Evolutionary conservation across 2,888 invertebrate species (phyloP).

Genomic region (Pachymerium ferrugineum): DNA sequence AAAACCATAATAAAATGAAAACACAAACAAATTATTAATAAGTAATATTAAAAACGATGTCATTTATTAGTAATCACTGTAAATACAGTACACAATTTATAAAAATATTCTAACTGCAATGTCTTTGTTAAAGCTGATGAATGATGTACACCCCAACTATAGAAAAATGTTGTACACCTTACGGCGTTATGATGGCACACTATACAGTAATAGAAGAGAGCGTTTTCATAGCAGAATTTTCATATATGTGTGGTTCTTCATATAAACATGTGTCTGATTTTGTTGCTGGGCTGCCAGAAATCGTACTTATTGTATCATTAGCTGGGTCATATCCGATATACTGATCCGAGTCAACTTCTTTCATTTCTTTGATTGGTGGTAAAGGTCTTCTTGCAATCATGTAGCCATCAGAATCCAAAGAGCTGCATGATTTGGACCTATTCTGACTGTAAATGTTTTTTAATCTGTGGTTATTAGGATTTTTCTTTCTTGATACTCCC

Average conservation of each 20-base stretch:
- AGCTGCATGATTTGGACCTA: background rate
- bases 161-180: background rate
- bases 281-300: background rate
- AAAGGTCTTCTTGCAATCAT: background rate
- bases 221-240: background rate
- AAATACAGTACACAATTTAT: too few species aligned
- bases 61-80: too few species aligned
- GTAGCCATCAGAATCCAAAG: background rate
- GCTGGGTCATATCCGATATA: slow-evolving; percentile 2
- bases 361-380: background rate
- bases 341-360: background rate
- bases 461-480: background rate
- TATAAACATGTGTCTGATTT: background rate
- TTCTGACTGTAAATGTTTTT: background rate
- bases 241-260: background rate
- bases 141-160: background rate
- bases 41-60: too few species aligned
- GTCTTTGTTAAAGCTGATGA: too few species aligned
- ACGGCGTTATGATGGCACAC: background rate
- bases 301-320: too few species aligned
- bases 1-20: too few species aligned
- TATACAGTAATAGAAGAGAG: background rate
- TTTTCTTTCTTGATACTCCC: background rate
- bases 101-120: too few species aligned
- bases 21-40: too few species aligned